These are phyloP conservation scores for Microcebus tavaratra DNA, from an alignment of 2,113 vertebrate species.

Conservation along the genomic window DNA sequence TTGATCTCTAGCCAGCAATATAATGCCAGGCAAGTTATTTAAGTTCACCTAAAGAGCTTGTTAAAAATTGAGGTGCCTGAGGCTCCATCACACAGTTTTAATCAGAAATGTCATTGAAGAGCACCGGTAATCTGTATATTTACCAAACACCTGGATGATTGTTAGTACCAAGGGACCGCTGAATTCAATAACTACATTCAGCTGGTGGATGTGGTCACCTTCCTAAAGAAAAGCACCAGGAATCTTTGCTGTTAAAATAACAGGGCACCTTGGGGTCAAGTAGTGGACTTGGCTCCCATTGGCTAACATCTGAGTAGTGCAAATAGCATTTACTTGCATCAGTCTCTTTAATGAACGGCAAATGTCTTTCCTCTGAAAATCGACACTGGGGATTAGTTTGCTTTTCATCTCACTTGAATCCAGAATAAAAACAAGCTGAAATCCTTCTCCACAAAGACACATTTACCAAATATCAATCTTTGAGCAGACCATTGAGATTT, in stretches of 20 bases:
- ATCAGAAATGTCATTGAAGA: neutral
- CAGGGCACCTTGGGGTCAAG: neutral
- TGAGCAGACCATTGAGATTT: neutral
- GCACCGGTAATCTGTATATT: neutral
- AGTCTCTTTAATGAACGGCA: slow-evolving; percentile 17
- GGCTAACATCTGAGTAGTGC: neutral
- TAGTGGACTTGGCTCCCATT: neutral
- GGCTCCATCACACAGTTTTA: neutral
- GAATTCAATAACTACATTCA: neutral
- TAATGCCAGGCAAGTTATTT: neutral
- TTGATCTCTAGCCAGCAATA: neutral
- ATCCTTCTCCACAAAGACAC: neutral
- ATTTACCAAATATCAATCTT: neutral
- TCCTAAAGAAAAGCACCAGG: neutral
- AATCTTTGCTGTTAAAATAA: slow-evolving; percentile 10
- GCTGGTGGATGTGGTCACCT: neutral
- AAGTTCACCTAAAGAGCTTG: neutral
- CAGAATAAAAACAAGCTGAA: slow-evolving; percentile 1
- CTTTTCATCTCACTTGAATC: neutral
- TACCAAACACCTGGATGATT: neutral
- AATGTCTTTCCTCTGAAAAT: neutral
- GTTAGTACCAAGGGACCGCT: neutral
- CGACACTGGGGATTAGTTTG: neutral
- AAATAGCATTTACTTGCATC: neutral
- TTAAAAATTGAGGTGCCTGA: neutral